Base-by-base conservation (phyloP, 2,888 invertebrate species). In the Scaptomyza flava region DNA sequence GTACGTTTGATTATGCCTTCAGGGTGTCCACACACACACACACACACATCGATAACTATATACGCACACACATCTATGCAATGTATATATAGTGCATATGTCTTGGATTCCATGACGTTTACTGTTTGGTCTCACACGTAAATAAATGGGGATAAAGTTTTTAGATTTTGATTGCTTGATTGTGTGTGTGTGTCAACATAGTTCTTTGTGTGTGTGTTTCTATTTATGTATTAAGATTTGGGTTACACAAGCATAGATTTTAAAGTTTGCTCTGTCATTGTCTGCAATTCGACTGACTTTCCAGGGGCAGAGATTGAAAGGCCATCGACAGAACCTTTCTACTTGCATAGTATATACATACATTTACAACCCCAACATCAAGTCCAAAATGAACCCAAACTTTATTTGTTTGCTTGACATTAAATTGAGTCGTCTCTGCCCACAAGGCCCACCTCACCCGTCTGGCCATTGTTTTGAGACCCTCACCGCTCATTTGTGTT, bases 81-180 rank as follows among this genome's bases (percentile, higher is more conserved):
- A 31, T 27, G n/a, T 11, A 48, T 41, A 9, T 23, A 17, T 41
- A 23, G 41, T 63, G 36, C 52, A 54, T 69, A 69, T 70, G 51
- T 61, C 61, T 68, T 60, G 58, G 54, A 47, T 61, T 51, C 58
- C 57, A 54, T 68, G 64, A 68, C 69, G 77, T 70, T 67, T 73
- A 72, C 76, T 76, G 75, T 75, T 77, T 78, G 75, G 68, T 69
- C 65, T 73, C 66, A 59, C 74, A 76, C 76, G 61, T 79, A 75
- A 74, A 77, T 82, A 74, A 79, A 81, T 80, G 50, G 85, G 82
- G 54, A 78, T 81, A 87, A 86, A 86, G 79, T 89, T 89, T 87
- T 87, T 75, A 87, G 88, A 88, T 81, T 87, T 82, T 89, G 88
- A 87, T 86, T 86, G 89, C 89, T 87, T 89, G 89, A 86, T 86